Evolutionary conservation across 2,113 vertebrate genomes (phyloP), one percentile per base, ranked within the genome.

Genomic region (Oryzias curvinotus): DNA sequence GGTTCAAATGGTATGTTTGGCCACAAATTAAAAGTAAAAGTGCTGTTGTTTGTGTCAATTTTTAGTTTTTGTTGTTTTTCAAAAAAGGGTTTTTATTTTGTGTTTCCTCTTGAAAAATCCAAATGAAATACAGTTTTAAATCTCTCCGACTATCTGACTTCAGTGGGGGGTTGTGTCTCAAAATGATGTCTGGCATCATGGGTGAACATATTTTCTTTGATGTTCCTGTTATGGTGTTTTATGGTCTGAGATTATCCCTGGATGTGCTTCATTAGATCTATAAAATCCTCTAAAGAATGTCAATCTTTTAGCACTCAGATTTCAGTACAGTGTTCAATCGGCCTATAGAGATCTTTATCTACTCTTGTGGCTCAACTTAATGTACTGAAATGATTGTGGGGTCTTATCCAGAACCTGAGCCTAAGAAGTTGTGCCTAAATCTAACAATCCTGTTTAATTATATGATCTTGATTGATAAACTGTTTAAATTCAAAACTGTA

Each of bases 281-380:
- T 87, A 64, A 87, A 90, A 90, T 90, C 88, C 83, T 71, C 48
- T 23, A 5, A 77, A 84, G 90, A 89, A 91, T 90, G 78, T 48
- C 25, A 15, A 55, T 84, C 85, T 86, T 77, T 89, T 84, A 87
- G 68, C 85, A 60, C 59, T 62, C 49, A 68, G 61, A 62, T 77
- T 69, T 82, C 68, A 56, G 73, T 64, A 41, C 28, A 25, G 64
- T 42, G 26, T 7, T 66, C 25, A 19, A 57, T 64, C 41, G 69
- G 68, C 64, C 66, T 65, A 58, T 52, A 49, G 61, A 87, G 85
- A 86, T 88, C 57, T 16, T 53, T 83, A 81, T 88, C 83, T 77
- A 19, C 62, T 61, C 58, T 36, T 44, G 57, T 41, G 79, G 68
- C 74, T 74, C 54, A 68, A 51, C 58, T 58, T 10, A 15, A 62